These are phyloP conservation scores for Colaptes auratus DNA, from an alignment of 2,113 vertebrate species.

Conservation along the genomic window DNA sequence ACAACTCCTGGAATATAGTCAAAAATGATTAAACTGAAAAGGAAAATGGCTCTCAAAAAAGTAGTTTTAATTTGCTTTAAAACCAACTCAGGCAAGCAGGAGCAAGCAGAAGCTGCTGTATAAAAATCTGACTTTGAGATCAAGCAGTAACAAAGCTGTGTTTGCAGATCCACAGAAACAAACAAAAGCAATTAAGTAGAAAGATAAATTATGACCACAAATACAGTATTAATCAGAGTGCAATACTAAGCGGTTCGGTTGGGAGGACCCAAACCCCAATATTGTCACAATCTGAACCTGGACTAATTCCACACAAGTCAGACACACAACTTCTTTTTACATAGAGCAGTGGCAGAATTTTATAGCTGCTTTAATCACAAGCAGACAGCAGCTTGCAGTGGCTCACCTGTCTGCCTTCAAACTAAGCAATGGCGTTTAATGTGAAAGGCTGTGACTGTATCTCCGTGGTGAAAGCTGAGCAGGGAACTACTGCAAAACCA, in stretches of 20 bases:
- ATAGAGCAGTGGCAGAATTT: not conserved
- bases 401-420: not conserved
- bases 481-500: not conserved
- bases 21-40: not conserved
- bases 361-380: not conserved
- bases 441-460: not conserved
- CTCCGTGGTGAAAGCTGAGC: not conserved
- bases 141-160: slow-evolving; percentile 10
- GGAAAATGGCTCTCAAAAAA: not conserved
- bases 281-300: not conserved
- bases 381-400: not conserved
- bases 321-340: not conserved
- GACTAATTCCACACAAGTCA: not conserved
- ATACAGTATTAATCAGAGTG: not conserved
- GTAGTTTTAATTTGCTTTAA: not conserved
- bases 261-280: not conserved
- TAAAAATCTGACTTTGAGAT: slow-evolving; percentile 12
- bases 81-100: not conserved
- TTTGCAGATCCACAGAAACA: not conserved
- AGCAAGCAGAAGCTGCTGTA: not conserved
- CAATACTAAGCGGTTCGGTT: not conserved
- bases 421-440: not conserved
- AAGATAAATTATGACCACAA: not conserved
- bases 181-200: not conserved
- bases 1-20: not conserved